These are phyloP conservation scores for Drosophila pallidifrons DNA, from an alignment of 1,140 invertebrate genomes.

Conservation along the genomic window DNA sequence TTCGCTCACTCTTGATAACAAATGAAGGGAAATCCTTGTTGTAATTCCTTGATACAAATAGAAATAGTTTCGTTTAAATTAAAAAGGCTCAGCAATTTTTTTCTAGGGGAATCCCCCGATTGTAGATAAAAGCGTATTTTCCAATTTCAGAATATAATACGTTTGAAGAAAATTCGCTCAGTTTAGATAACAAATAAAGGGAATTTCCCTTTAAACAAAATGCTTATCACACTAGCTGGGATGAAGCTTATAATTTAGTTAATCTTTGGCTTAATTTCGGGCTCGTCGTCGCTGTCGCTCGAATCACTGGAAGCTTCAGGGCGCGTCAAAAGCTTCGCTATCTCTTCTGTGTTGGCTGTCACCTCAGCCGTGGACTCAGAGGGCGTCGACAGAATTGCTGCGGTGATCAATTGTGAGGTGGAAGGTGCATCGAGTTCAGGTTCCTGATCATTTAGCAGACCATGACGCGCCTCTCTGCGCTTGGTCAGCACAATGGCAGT, in stretches of 20 bases:
- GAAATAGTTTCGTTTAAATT: too few relatives aligned
- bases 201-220: neutral
- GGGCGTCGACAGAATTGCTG: constrained; percentile 59
- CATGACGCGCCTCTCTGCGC: constrained; percentile 66
- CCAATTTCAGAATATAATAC: neutral
- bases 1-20: too few relatives aligned
- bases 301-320: neutral
- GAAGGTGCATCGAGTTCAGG: constrained; percentile 61
- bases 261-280: constrained; percentile 3
- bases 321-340: neutral
- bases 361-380: neutral
- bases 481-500: constrained; percentile 59
- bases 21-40: too few relatives aligned
- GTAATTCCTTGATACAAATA: too few relatives aligned
- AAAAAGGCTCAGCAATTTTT: too few relatives aligned
- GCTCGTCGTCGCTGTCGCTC: neutral
- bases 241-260: neutral
- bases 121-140: too few relatives aligned
- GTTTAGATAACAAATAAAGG: neutral
- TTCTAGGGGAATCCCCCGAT: too few relatives aligned
- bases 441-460: constrained; percentile 57
- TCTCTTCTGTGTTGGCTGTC: constrained; percentile 27
- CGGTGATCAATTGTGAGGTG: constrained; percentile 56
- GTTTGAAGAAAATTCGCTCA: neutral
- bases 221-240: neutral